These are phyloP conservation scores for Eumeta japonica DNA, from an alignment of 1,140 invertebrate species.

Conservation along the genomic window DNA sequence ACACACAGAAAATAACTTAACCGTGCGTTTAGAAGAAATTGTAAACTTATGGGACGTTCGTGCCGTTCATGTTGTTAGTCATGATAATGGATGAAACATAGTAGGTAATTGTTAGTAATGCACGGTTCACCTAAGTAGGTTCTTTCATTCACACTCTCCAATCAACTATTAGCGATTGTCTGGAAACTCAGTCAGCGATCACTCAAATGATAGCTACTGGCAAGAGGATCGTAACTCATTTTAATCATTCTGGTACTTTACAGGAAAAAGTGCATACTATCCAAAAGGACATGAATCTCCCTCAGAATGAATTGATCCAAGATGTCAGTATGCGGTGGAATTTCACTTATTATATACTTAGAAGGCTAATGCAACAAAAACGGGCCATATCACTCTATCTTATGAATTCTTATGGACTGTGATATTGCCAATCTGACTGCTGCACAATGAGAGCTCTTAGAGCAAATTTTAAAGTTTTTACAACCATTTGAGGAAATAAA, in stretches of 20 bases:
- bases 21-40: too few species aligned
- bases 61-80: constrained; percentile 17
- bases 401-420: too few species aligned
- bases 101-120: constrained; percentile 17
- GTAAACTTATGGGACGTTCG: constrained; percentile 16
- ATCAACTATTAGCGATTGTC: constrained; percentile 14
- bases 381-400: constrained; percentile 24
- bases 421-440: too few species aligned
- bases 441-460: too few species aligned
- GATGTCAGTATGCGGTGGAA: constrained; percentile 23
- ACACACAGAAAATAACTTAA: constrained; percentile 19
- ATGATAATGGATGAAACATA: too few species aligned
- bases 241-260: too few species aligned
- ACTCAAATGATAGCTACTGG: constrained; percentile 13
- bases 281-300: constrained; percentile 20
- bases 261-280: constrained; percentile 22
- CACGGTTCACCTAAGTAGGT: constrained; percentile 17
- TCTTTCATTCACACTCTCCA: constrained; percentile 25
- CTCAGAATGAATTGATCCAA: constrained; percentile 23
- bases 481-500: too few species aligned
- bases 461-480: too few species aligned
- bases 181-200: constrained; percentile 18
- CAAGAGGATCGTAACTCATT: too few species aligned
- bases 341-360: constrained; percentile 22
- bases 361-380: too few species aligned